These are phyloP conservation scores for Amazona vittata DNA, from an alignment of 2,113 vertebrate species.

Conservation along the genomic window DNA sequence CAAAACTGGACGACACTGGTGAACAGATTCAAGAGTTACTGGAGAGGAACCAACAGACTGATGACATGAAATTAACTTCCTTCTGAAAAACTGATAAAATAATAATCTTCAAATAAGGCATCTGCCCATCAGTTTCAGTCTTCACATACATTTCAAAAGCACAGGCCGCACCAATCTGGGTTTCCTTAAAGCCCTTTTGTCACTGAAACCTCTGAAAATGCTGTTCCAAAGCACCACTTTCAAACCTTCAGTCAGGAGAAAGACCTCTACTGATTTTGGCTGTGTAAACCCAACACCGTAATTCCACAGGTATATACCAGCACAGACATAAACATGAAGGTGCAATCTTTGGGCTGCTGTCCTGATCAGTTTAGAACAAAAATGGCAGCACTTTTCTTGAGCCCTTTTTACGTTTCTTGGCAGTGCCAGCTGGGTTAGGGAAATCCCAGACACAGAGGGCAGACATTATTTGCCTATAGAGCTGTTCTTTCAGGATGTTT, in stretches of 20 bases:
- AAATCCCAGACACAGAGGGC: neutral
- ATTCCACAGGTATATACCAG: neutral
- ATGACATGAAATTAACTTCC: neutral
- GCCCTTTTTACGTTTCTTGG: neutral
- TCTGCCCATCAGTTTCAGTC: neutral
- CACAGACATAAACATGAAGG: neutral
- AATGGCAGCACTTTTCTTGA: neutral
- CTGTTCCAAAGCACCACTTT: neutral
- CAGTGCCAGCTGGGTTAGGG: neutral
- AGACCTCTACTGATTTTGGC: neutral
- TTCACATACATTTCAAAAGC: neutral
- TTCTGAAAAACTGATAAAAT: conserved; percentile 23
- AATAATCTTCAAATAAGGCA: neutral
- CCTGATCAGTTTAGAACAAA: neutral
- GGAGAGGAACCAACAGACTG: neutral
- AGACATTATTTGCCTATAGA: neutral
- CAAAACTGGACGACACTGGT: neutral
- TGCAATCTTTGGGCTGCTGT: neutral
- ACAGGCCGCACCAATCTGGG: neutral
- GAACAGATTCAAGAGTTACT: neutral
- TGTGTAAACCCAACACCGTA: neutral
- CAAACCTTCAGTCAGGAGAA: neutral
- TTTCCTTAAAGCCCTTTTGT: neutral
- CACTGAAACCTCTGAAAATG: neutral
- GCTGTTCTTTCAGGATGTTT: neutral